phyloP scores from a whole-genome alignment of 2,888 invertebrate species.

The Hermaeophaga mercurialis region DNA sequence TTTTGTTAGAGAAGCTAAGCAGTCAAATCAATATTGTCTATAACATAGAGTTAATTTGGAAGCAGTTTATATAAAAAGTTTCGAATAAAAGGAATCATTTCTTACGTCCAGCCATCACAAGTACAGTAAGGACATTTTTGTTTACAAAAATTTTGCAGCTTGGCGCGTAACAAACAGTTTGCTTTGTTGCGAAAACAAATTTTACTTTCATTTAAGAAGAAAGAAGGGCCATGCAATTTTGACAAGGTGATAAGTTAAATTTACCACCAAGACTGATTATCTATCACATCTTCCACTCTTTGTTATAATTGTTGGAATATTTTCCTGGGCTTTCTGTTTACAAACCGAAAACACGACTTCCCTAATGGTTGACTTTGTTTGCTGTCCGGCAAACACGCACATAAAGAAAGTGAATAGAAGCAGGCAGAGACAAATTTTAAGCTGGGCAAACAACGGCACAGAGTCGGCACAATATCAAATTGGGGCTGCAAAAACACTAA shows the following conservation, averaged over 20 bases:
- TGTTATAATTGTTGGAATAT: conserved; percentile 2
- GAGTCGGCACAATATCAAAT: no score
- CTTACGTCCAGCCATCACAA: no score
- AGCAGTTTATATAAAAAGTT: no score
- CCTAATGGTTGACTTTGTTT: conserved; percentile 26
- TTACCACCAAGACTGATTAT: conserved; percentile 4
- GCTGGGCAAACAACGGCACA: conserved; percentile 5
- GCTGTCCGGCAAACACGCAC: conserved; percentile 24
- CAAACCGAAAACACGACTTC: conserved; percentile 14
- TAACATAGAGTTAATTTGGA: no score
- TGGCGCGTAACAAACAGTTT: no score
- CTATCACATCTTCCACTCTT: conserved; percentile 2
- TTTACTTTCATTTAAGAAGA: neutral
- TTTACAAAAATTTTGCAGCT: no score
- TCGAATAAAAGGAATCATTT: no score
- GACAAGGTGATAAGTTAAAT: conserved; percentile 4
- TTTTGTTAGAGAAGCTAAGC: no score
- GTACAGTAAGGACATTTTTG: no score
- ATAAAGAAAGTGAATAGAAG: conserved; percentile 11
- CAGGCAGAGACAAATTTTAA: conserved; percentile 14
- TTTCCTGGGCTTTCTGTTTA: conserved; percentile 11
- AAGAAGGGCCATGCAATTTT: neutral
- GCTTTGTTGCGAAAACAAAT: no score
- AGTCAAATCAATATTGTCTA: no score
- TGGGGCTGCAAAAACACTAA: no score